Conservation (phyloP, 2,113 vertebrate genomes). For the Lates calcarifer region DNA sequence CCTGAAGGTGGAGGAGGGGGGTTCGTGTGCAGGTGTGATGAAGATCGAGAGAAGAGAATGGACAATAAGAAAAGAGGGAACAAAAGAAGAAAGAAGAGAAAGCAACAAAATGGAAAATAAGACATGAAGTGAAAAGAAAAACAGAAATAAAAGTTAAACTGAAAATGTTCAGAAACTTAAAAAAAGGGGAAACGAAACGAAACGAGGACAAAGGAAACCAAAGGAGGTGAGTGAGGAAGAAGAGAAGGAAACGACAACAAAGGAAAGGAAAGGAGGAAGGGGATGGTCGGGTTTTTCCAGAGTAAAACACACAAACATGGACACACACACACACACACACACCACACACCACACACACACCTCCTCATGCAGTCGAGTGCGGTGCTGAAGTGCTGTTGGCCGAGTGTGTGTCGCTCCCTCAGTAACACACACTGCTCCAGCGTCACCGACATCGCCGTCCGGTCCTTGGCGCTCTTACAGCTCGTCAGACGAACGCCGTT, state of each 20-base stretch:
- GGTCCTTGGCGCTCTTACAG: constrained; percentile 95
- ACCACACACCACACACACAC: constrained; percentile 76
- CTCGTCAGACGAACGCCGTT: constrained; percentile 92
- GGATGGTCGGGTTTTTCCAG: background rate
- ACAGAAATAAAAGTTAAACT: constrained; percentile 9
- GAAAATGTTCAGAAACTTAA: background rate
- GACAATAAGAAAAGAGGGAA: background rate
- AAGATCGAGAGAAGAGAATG: background rate
- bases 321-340: constrained; percentile 74
- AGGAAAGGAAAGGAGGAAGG: too few relatives aligned
- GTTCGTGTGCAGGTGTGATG: constrained; percentile 9
- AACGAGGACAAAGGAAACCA: rapidly evolving
- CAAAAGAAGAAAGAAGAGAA: too few relatives aligned
- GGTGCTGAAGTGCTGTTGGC: constrained; percentile 87
- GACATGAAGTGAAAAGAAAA: too few relatives aligned
- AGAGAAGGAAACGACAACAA: background rate
- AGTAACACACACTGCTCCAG: constrained; percentile 92
- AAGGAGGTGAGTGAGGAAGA: background rate
- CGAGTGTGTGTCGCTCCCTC: constrained; percentile 87
- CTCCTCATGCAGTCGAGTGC: constrained; percentile 94
- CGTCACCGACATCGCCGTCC: constrained; percentile 93
- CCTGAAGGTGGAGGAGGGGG: constrained; percentile 45
- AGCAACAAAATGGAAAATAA: background rate
- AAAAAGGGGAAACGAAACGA: background rate
- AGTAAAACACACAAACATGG: constrained; percentile 62